Conservation (phyloP, 2,888 invertebrate genomes). For the Callyntrura guangdongensis region DNA sequence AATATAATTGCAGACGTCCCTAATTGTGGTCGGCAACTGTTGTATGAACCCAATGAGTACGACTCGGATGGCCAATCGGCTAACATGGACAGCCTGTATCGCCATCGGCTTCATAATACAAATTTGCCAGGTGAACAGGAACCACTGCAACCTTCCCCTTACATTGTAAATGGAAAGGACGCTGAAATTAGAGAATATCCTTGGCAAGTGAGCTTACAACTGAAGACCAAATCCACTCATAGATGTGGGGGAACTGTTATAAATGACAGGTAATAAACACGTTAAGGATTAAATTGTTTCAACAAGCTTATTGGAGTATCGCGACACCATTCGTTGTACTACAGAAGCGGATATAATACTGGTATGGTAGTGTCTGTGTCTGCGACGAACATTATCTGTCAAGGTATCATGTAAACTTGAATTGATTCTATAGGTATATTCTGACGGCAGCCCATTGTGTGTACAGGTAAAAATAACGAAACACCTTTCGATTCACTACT, state of each 20-base stretch:
- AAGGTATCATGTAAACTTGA: not conserved
- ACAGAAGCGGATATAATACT: not conserved
- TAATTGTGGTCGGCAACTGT: slow-evolving; percentile 82
- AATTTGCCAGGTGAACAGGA: not conserved
- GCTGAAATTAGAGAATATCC: slow-evolving; percentile 82
- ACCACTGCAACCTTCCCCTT: slow-evolving; percentile 10
- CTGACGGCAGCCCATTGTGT: slow-evolving; percentile 83
- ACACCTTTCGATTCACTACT: not conserved
- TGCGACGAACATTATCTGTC: not conserved
- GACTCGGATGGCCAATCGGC: slow-evolving; percentile 64
- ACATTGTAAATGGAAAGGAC: slow-evolving; percentile 82
- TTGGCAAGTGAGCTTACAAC: slow-evolving; percentile 82
- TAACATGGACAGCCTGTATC: slow-evolving; percentile 10
- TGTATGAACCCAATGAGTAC: slow-evolving; percentile 80
- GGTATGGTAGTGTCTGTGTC: not conserved
- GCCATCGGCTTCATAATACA: not conserved
- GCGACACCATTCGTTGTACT: too few species aligned
- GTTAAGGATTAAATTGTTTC: too few species aligned
- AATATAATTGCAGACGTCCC: not conserved
- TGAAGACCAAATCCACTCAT: slow-evolving; percentile 68
- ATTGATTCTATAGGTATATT: slow-evolving; percentile 55
- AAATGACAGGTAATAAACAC: slow-evolving; percentile 64
- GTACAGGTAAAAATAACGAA: slow-evolving; percentile 59
- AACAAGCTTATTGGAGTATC: too few species aligned
- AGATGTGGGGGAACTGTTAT: slow-evolving; percentile 83